A percentile compares a stretch with the other conserved stretches of the same genome.
Conservation (phyloP, 2,797 vertebrate genomes). For the Odontamblyopus lacepedii region DNA sequence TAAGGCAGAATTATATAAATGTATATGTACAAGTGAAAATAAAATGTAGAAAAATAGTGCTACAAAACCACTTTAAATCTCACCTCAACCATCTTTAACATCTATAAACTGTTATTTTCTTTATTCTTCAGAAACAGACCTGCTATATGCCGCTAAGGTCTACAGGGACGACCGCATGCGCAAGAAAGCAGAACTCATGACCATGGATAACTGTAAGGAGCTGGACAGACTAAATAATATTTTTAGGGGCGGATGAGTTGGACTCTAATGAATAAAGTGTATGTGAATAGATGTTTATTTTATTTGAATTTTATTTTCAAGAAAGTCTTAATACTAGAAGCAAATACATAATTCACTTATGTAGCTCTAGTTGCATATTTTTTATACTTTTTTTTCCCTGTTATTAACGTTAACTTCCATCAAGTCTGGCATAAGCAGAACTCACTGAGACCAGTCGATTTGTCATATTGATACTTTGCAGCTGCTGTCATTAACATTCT, state of each 20-base stretch:
- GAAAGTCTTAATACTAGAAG: constrained; percentile 64
- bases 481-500: too few species aligned
- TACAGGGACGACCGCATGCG: constrained; percentile 93
- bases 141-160: constrained; percentile 93
- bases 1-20: too few species aligned
- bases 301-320: constrained; percentile 38
- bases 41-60: too few species aligned
- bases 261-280: constrained; percentile 58
- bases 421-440: constrained; percentile 53
- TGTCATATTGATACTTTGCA: too few species aligned
- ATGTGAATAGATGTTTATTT: constrained; percentile 69
- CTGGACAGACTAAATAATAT: constrained; percentile 92
- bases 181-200: constrained; percentile 92
- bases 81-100: neutral
- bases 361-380: constrained; percentile 64
- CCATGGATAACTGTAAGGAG: constrained; percentile 97
- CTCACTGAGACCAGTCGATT: constrained; percentile 36
- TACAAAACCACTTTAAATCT: too few species aligned
- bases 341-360: constrained; percentile 48
- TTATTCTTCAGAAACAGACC: constrained; percentile 85
- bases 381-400: constrained; percentile 27
- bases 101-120: neutral
- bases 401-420: constrained; percentile 19
- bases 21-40: too few species aligned
- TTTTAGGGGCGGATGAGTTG: constrained; percentile 91